Percentiles rank a stretch among this genome's conserved stretches.
These are phyloP conservation scores for Aphelinus atriplicis DNA, from an alignment of 1,140 invertebrate species.

Conservation along the genomic window DNA sequence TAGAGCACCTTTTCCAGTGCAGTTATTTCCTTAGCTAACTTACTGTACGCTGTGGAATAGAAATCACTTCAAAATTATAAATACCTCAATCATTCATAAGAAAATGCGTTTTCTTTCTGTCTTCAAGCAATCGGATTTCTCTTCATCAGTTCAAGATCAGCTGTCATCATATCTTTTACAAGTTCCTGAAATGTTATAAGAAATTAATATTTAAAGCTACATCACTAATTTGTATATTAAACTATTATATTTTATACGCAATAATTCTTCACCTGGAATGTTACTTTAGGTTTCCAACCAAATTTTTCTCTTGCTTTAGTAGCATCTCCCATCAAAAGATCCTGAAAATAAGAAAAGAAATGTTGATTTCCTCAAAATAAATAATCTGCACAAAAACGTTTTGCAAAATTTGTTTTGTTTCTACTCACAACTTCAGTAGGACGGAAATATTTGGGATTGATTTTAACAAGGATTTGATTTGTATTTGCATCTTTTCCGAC, in stretches of 20 bases:
- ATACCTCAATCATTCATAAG: no score
- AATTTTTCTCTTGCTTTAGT: conserved; percentile 88
- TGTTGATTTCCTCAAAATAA: no score
- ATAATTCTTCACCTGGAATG: conserved; percentile 74
- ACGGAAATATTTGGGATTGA: conserved; percentile 96
- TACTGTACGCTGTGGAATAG: no score
- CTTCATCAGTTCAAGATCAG: conserved; percentile 92
- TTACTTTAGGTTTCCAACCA: conserved; percentile 87
- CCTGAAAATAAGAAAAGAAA: conserved; percentile 67
- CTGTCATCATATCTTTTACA: conserved; percentile 95
- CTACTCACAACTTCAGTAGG: conserved; percentile 95
- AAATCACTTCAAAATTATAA: no score
- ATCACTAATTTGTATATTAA: conserved; percentile 18
- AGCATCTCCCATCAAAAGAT: conserved; percentile 89
- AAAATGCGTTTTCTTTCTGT: no score
- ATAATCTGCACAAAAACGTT: background rate
- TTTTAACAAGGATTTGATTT: conserved; percentile 82
- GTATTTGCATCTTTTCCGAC: conserved; percentile 86
- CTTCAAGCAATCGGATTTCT: conserved; percentile 81
- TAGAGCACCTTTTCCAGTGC: no score
- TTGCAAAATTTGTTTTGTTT: conserved; percentile 1
- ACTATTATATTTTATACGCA: conserved; percentile 2
- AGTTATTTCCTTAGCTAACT: no score
- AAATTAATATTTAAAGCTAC: conserved; percentile 21
- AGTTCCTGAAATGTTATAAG: conserved; percentile 71